These are phyloP conservation scores for Phocoena phocoena DNA, from an alignment of 2,113 vertebrate genomes.

Conservation along the genomic window DNA sequence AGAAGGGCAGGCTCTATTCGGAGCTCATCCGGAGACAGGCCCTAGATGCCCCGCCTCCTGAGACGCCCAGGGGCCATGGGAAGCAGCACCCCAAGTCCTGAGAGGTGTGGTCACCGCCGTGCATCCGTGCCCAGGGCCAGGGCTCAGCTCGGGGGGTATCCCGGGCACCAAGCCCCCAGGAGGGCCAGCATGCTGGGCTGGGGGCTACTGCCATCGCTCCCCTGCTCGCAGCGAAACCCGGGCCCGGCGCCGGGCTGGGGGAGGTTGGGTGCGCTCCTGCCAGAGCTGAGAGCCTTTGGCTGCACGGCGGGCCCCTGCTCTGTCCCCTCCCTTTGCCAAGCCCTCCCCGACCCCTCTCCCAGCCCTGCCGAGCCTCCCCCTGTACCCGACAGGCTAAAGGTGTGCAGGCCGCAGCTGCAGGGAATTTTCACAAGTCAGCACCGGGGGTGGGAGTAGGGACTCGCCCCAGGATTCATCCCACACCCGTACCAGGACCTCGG, in stretches of 20 bases:
- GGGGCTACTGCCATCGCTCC: background rate
- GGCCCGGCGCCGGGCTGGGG: background rate
- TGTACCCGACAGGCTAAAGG: background rate
- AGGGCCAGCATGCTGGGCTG: background rate
- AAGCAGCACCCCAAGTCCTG: background rate
- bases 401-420: background rate
- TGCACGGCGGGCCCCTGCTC: background rate
- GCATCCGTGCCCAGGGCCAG: background rate
- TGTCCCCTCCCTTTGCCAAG: background rate
- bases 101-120: background rate
- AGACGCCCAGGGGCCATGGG: background rate
- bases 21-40: conserved; percentile 92
- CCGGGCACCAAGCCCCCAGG: background rate
- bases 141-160: background rate
- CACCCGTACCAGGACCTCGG: background rate
- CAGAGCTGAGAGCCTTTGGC: background rate
- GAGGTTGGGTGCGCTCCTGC: background rate
- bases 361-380: background rate
- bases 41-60: conserved; percentile 62
- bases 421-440: background rate
- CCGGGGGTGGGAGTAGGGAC: background rate
- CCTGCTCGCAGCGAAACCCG: background rate
- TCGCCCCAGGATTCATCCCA: background rate
- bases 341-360: background rate
- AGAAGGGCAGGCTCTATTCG: conserved; percentile 90